Evolutionary conservation across 2,888 invertebrate genomes (phyloP).

Genomic region (Ceriagrion tenellum): DNA sequence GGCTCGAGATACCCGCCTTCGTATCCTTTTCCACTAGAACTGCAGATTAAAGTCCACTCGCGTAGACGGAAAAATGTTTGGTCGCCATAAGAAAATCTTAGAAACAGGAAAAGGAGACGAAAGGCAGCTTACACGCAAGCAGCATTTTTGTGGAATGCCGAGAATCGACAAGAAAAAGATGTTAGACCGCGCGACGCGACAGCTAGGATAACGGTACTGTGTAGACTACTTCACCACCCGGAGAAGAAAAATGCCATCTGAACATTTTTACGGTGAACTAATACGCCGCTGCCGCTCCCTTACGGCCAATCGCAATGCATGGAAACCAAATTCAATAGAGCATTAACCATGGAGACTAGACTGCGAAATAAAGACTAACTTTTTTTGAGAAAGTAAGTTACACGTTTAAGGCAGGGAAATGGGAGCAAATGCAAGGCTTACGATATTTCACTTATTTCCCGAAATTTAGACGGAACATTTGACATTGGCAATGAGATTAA

Average conservation of each 20-base stretch:
- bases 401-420: too few species aligned
- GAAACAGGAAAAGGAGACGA: background rate
- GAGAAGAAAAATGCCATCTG: background rate
- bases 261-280: background rate
- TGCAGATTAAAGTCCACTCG: background rate
- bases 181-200: constrained; percentile 29
- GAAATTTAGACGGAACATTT: too few species aligned
- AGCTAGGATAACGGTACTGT: constrained; percentile 28
- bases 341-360: background rate
- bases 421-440: too few species aligned
- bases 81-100: background rate
- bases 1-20: background rate
- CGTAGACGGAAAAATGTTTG: background rate
- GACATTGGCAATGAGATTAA: too few species aligned
- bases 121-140: background rate
- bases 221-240: background rate
- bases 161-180: constrained; percentile 36
- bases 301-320: too few species aligned
- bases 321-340: background rate
- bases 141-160: background rate
- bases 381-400: too few species aligned
- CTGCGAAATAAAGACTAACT: too few species aligned
- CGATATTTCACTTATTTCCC: too few species aligned
- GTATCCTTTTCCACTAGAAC: background rate
- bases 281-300: background rate